A percentile compares a stretch with the other conserved stretches of the same genome.
phyloP scores from a whole-genome alignment of 1,140 invertebrate genomes.

The Platyscapa corneri region DNA sequence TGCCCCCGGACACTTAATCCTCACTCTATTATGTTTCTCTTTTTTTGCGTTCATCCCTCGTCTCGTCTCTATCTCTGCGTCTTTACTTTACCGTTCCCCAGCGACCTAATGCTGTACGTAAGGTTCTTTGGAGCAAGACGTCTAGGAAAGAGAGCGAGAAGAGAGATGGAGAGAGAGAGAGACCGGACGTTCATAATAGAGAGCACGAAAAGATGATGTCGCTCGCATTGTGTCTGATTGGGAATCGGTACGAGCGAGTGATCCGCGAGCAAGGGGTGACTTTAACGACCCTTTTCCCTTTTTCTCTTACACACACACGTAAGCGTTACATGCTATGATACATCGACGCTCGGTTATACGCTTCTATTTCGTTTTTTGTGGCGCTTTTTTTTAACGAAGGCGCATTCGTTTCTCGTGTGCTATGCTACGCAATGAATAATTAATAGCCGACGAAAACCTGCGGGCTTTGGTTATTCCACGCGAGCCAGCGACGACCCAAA shows the following conservation, averaged over 20 bases:
- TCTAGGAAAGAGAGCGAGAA: no score
- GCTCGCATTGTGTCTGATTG: slow-evolving; percentile 17
- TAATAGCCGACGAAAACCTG: neutral
- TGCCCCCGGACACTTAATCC: slow-evolving; percentile 47
- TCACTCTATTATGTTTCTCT: slow-evolving; percentile 47
- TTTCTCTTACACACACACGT: neutral
- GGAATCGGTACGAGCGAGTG: slow-evolving; percentile 4
- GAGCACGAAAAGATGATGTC: slow-evolving; percentile 21
- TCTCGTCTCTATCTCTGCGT: neutral
- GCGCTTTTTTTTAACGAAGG: neutral
- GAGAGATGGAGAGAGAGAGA: neutral
- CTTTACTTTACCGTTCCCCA: neutral
- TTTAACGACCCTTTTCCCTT: slow-evolving; percentile 15
- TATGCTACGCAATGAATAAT: neutral
- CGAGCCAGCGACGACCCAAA: no score
- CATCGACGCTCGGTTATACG: neutral
- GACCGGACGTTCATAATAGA: neutral
- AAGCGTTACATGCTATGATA: neutral
- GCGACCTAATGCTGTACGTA: neutral
- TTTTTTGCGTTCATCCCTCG: slow-evolving; percentile 18
- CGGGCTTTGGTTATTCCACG: neutral
- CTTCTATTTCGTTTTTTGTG: neutral
- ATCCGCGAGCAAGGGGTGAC: slow-evolving; percentile 19
- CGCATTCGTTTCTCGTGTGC: neutral
- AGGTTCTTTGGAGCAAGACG: slow-evolving; percentile 2